Conservation (phyloP, 2,113 vertebrate species). For the Otus sunia region DNA sequence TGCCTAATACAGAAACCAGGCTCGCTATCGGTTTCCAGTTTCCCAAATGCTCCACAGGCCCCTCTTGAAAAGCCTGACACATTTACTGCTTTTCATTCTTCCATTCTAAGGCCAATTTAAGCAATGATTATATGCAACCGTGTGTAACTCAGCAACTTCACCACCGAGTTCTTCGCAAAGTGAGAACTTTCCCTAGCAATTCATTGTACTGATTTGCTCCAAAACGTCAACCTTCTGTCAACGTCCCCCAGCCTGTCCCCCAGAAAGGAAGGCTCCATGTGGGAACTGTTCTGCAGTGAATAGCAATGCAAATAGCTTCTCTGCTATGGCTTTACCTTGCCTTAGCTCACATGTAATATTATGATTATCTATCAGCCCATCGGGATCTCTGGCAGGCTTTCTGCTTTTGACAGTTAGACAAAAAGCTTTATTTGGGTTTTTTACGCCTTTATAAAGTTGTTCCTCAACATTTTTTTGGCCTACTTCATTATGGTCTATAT, state of each 20-base stretch:
- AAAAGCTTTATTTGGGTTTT: not conserved
- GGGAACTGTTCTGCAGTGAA: conserved; percentile 18
- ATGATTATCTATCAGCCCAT: not conserved
- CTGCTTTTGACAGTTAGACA: conserved; percentile 31
- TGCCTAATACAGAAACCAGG: not conserved
- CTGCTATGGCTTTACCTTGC: not conserved
- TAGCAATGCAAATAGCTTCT: conserved; percentile 45
- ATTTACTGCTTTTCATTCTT: conserved; percentile 31
- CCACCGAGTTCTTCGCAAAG: not conserved
- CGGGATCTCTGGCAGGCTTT: not conserved
- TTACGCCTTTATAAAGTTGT: not conserved
- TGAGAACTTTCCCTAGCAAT: conserved; percentile 21
- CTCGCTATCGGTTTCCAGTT: not conserved
- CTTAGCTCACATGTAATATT: not conserved
- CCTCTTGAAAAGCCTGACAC: conserved; percentile 37
- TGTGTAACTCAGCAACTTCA: conserved; percentile 7
- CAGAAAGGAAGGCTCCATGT: not conserved
- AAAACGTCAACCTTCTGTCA: conserved; percentile 26
- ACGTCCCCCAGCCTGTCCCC: not conserved
- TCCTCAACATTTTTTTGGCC: conserved; percentile 35
- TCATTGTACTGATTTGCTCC: not conserved
- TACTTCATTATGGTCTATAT: conserved; percentile 27
- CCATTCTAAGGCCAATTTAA: conserved; percentile 14
- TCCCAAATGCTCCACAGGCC: not conserved
- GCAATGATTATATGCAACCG: not conserved